phyloP scores from a whole-genome alignment of 2,113 vertebrate species.

The Noctilio leporinus region DNA sequence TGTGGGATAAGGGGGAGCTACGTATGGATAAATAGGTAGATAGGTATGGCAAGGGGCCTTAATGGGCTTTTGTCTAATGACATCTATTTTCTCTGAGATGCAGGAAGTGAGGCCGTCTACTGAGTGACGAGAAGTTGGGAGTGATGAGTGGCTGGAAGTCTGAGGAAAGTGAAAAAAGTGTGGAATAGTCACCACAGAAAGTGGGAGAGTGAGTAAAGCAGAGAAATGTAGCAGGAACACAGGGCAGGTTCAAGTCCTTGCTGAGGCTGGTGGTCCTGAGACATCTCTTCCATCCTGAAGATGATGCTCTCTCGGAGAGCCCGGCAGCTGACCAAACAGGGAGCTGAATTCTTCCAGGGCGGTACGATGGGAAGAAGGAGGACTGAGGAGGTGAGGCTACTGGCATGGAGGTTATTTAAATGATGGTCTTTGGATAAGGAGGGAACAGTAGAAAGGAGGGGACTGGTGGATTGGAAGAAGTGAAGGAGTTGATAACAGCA shows the following conservation, averaged over 20 bases:
- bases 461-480: neutral
- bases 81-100: neutral
- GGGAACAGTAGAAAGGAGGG: neutral
- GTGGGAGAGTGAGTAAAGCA: neutral
- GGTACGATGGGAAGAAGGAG: too few relatives aligned
- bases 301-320: neutral
- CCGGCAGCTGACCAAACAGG: neutral
- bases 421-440: neutral
- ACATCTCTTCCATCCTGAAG: neutral
- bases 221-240: neutral
- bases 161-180: neutral
- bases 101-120: neutral
- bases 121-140: neutral
- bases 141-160: neutral
- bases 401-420: neutral
- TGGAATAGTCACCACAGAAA: neutral
- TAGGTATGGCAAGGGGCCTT: neutral
- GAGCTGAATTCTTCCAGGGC: neutral
- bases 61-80: neutral
- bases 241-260: neutral
- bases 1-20: neutral
- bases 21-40: accelerated
- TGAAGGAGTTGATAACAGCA: neutral
- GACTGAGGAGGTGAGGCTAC: too few relatives aligned
- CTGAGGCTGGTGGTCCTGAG: too few relatives aligned